A percentile compares a stretch with the other conserved stretches of the same genome.
phyloP scores from a whole-genome alignment of 2,888 invertebrate species.

The Gibbula magus region DNA sequence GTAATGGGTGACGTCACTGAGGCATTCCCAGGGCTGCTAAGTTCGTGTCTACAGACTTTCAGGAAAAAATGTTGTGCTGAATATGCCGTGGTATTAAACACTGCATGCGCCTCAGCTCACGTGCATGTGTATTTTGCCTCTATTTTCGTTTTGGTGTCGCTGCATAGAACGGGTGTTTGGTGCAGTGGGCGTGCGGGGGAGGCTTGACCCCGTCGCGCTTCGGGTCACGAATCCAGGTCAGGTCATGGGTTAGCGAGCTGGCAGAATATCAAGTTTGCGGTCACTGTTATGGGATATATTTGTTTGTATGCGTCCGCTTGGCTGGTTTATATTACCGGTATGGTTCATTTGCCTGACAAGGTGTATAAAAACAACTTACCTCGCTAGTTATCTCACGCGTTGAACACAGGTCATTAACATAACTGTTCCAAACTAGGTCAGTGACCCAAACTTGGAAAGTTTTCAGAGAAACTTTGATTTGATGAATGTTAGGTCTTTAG shows the following conservation, averaged over 20 bases:
- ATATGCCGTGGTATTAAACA: background rate
- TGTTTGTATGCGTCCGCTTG: background rate
- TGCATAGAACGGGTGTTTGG: background rate
- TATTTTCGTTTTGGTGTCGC: background rate
- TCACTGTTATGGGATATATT: background rate
- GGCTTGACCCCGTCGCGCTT: background rate
- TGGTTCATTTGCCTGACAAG: no score
- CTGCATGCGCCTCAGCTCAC: background rate
- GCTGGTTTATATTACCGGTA: no score
- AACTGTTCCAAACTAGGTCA: no score
- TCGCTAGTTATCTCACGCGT: no score
- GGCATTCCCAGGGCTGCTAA: slow-evolving; percentile 14
- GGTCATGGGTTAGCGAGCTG: background rate
- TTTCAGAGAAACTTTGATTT: no score
- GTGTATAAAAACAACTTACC: no score
- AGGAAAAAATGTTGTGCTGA: background rate
- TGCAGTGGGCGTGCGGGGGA: slow-evolving; percentile 16
- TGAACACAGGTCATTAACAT: no score
- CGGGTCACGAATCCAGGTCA: slow-evolving; percentile 19
- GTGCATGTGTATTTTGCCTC: background rate
- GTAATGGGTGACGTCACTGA: slow-evolving; percentile 17
- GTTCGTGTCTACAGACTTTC: slow-evolving; percentile 10
- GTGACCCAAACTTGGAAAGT: no score
- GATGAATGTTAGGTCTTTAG: no score
- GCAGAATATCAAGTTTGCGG: background rate